Percentiles rank a stretch among this genome's conserved stretches.
phyloP scores from a whole-genome alignment of 2,888 invertebrate genomes.

The Leptopilina syphax region DNA sequence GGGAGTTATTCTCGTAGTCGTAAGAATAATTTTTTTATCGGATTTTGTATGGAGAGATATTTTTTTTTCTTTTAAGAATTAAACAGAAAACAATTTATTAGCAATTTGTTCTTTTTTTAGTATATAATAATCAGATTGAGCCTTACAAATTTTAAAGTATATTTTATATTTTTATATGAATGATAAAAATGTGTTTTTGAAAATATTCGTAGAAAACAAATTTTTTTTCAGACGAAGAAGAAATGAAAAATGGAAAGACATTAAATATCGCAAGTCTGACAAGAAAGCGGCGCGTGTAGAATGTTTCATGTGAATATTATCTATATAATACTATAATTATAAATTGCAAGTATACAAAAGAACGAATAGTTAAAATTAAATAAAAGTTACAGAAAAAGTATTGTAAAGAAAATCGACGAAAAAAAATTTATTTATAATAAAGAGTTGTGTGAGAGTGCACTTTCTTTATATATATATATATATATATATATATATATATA shows the following conservation, averaged over 20 bases:
- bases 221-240: background rate
- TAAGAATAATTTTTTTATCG: constrained; percentile 59
- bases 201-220: background rate
- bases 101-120: background rate
- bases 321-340: constrained; percentile 9
- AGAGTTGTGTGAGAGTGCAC: constrained; percentile 43
- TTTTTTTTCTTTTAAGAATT: constrained; percentile 38
- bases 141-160: background rate
- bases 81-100: constrained; percentile 15
- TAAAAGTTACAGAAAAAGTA: constrained; percentile 37
- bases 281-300: constrained; percentile 32
- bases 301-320: constrained; percentile 17
- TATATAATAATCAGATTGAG: background rate
- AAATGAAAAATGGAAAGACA: constrained; percentile 28
- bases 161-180: no score
- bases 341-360: constrained; percentile 43
- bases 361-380: constrained; percentile 43
- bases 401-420: constrained; percentile 54
- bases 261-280: constrained; percentile 40
- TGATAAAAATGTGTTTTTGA: no score
- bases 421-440: constrained; percentile 44
- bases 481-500: background rate
- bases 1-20: constrained; percentile 67
- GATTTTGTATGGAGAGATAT: constrained; percentile 38
- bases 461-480: no score